phyloP scores from a whole-genome alignment of 2,113 vertebrate genomes.

The Phrynosoma blainvillii region DNA sequence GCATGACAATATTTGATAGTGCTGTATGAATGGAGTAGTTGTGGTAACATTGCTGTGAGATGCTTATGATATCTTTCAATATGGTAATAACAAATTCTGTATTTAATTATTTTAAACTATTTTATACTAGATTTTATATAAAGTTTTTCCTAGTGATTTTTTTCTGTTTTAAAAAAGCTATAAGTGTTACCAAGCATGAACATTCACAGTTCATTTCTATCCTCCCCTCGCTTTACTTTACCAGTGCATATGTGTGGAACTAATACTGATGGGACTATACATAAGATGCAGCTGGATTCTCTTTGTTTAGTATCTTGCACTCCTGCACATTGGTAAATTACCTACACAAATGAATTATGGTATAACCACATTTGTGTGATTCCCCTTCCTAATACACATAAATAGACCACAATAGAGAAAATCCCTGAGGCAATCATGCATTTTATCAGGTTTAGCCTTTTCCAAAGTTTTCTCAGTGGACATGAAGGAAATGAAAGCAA shows the following conservation, averaged over 20 bases:
- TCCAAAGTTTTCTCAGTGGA: neutral
- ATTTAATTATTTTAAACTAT: neutral
- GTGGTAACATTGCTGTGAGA: too few species aligned
- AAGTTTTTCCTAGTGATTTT: neutral
- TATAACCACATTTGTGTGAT: neutral
- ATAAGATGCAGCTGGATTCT: neutral
- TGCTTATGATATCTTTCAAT: neutral
- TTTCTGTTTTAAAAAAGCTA: neutral
- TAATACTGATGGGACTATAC: neutral
- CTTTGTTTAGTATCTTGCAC: neutral
- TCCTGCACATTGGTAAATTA: neutral
- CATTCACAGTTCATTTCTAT: too few species aligned
- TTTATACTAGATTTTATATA: neutral
- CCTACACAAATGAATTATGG: neutral
- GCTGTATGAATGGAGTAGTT: neutral
- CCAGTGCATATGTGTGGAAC: neutral
- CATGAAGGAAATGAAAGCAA: neutral
- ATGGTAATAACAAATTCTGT: neutral
- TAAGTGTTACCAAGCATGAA: neutral
- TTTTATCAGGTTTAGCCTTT: neutral
- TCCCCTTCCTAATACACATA: neutral
- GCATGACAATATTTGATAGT: neutral
- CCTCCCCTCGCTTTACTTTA: neutral
- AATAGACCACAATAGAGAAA: neutral
- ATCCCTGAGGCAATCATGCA: neutral